phyloP scores from a whole-genome alignment of 2,113 vertebrate genomes.

The Lipotes vexillifer region DNA sequence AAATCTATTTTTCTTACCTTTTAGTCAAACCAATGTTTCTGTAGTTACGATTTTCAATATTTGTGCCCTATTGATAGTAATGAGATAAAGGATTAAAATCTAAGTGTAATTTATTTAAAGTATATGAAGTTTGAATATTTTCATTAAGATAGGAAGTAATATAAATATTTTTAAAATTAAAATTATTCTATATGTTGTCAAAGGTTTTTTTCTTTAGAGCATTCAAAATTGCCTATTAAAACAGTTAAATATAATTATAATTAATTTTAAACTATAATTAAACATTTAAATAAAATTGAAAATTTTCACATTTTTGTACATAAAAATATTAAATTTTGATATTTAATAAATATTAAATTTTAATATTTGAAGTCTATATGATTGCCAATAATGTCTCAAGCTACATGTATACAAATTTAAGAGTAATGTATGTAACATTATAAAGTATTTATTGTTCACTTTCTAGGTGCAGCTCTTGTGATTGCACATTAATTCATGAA shows the following conservation, averaged over 20 bases:
- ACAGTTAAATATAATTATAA: not conserved
- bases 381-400: not conserved
- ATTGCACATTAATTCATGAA: not conserved
- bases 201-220: not conserved
- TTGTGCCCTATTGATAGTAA: not conserved
- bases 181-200: not conserved
- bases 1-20: not conserved
- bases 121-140: not conserved
- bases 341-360: not conserved
- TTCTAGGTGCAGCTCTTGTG: not conserved
- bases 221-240: not conserved
- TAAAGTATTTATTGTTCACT: not conserved
- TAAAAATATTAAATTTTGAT: no score
- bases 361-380: not conserved
- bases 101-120: not conserved
- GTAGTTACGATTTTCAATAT: not conserved
- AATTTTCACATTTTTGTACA: not conserved
- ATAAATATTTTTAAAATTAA: not conserved
- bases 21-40: not conserved
- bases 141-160: not conserved
- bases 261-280: not conserved
- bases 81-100: not conserved
- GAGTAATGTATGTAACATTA: not conserved
- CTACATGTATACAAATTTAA: not conserved
- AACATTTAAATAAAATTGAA: not conserved